Conservation (phyloP, 2,888 invertebrate genomes). For the Drosophila merina region DNA sequence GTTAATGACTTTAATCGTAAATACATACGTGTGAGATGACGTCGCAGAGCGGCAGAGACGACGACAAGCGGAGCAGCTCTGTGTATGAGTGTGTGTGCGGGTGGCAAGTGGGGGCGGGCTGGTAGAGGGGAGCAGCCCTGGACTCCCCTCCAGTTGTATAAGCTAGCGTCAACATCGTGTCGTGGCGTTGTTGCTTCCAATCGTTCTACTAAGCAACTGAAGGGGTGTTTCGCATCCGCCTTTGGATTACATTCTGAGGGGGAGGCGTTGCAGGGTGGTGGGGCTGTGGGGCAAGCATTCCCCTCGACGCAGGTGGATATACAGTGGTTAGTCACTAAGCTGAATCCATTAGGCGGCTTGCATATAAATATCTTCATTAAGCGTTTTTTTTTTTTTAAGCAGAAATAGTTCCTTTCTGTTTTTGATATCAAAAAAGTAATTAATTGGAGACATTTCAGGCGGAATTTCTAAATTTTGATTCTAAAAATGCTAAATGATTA, state of each 20-base stretch:
- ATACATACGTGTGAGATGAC: slow-evolving; percentile 45
- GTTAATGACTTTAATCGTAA: slow-evolving; percentile 38
- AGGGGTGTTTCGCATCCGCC: slow-evolving; percentile 64
- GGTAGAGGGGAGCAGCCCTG: slow-evolving; percentile 9
- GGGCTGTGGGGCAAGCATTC: slow-evolving; percentile 21
- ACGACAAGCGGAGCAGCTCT: slow-evolving; percentile 7
- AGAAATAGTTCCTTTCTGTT: too few species aligned
- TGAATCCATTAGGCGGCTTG: slow-evolving; percentile 11
- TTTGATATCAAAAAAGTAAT: too few species aligned
- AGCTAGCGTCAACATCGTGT: slow-evolving; percentile 53
- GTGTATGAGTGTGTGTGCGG: slow-evolving; percentile 9
- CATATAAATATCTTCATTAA: slow-evolving; percentile 11
- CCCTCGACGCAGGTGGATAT: slow-evolving; percentile 19
- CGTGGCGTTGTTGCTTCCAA: slow-evolving; percentile 61
- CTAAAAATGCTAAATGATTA: too few species aligned
- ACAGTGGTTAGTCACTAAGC: slow-evolving; percentile 43
- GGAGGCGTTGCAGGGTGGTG: not conserved
- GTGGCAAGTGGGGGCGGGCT: slow-evolving; percentile 5
- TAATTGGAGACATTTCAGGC: too few species aligned
- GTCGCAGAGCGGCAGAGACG: slow-evolving; percentile 29
- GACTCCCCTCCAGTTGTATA: slow-evolving; percentile 39
- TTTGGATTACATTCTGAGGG: slow-evolving; percentile 2
- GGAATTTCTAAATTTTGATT: too few species aligned
- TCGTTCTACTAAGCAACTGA: slow-evolving; percentile 6
- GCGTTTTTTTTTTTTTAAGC: not conserved